Base-by-base conservation (phyloP, 2,113 vertebrate species). In the Ascaphus truei region DNA sequence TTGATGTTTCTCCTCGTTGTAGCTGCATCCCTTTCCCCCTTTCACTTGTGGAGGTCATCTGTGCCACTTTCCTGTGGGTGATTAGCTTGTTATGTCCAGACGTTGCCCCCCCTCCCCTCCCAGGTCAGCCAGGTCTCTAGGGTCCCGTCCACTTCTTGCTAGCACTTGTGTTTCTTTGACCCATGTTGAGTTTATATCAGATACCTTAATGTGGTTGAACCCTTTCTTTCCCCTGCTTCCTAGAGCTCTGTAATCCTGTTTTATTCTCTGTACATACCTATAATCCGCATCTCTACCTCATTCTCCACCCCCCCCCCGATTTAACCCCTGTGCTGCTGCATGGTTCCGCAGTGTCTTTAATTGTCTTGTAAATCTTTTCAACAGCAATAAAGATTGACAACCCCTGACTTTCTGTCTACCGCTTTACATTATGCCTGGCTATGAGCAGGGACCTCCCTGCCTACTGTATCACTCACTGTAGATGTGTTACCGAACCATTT, bases 201-300 rank as follows among this genome's bases (percentile, higher is more conserved):
- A 27, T 50, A 60, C 36, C 57, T 60, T 61, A 59, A 66, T 55
- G 50, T 37, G 39, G 50, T 41, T 69, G 57, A 69, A 69, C 67
- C 56, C 57, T 55, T 55, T 36, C 8, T 71, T 58, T 57, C 59
- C 64, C 62, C 61, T 64, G 51, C 52, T n/a, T 41, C 62, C 62
- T 72, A 52, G 31, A 63, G 41, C 36, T 68, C 58, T 55, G 45
- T 68, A 64, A 63, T 64, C 66, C 29, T 45, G 73, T 52, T 58
- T 69, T 45, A 68, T 74, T 62, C 66, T 69, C 66, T 69, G 59
- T 43, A 39, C 51, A 62, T 69, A 74, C 56, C 51, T 74, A 74
- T n/a, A n/a, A n/a, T n/a, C n/a, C n/a, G n/a, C n/a, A n/a, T 71
- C 60, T 71, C 68, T 71, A 59, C 59, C 45, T 74, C 68, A 27